These are phyloP conservation scores for Monochamus saltuarius DNA, from an alignment of 1,140 invertebrate species.

Conservation along the genomic window DNA sequence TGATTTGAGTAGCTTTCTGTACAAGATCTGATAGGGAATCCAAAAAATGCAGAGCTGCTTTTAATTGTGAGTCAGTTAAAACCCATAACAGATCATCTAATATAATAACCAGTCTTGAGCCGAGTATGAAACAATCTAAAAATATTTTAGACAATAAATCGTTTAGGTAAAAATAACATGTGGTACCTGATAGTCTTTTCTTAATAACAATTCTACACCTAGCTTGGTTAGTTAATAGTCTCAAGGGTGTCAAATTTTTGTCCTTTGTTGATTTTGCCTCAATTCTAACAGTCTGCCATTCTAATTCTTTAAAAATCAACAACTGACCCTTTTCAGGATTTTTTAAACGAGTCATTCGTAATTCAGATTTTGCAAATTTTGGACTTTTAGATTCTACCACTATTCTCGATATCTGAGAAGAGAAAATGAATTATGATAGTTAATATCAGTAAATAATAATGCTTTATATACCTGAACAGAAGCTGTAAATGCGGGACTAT, in stretches of 20 bases:
- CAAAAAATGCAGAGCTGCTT: slow-evolving; percentile 91
- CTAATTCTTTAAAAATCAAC: slow-evolving; percentile 95
- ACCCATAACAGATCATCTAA: slow-evolving; percentile 98
- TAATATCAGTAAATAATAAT: not conserved
- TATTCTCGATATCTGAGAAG: slow-evolving; percentile 78
- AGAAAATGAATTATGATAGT: not conserved
- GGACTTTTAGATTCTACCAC: slow-evolving; percentile 91
- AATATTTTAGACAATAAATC: slow-evolving; percentile 19
- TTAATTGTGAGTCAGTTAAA: slow-evolving; percentile 92
- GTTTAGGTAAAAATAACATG: not conserved
- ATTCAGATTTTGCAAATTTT: slow-evolving; percentile 78
- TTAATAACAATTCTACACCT: slow-evolving; percentile 95
- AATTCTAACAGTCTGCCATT: slow-evolving; percentile 95
- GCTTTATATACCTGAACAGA: slow-evolving; percentile 78
- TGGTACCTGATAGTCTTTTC: slow-evolving; percentile 81
- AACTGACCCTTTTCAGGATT: slow-evolving; percentile 84
- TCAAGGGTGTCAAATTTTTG: slow-evolving; percentile 81
- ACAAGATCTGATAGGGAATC: slow-evolving; percentile 87
- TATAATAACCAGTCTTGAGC: slow-evolving; percentile 88
- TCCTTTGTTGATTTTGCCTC: slow-evolving; percentile 86
- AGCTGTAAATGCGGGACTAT: slow-evolving; percentile 90
- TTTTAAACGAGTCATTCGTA: slow-evolving; percentile 88
- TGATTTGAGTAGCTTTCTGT: slow-evolving; percentile 77
- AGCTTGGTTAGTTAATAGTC: slow-evolving; percentile 92
- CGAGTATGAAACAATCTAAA: slow-evolving; percentile 90